Evolutionary conservation across 23 tunicate genomes (phyloP).

Genomic region (Phallusia fumigata): DNA sequence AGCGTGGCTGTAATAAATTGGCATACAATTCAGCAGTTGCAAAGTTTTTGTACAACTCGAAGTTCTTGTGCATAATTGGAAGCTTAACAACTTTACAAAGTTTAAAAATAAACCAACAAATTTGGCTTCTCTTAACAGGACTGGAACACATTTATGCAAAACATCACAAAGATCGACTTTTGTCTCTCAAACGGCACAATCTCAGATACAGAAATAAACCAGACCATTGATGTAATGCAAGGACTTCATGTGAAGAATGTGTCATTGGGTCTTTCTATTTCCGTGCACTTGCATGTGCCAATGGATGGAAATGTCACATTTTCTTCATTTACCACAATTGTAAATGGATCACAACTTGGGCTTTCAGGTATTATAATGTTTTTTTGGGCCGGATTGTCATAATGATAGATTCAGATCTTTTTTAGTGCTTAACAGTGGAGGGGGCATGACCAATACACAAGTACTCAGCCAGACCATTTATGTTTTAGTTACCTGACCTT

Average conservation of each 20-base stretch:
- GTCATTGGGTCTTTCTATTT: constrained; percentile 10
- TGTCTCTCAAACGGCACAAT: constrained; percentile 20
- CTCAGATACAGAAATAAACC: background rate
- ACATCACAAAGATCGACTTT: constrained; percentile 52
- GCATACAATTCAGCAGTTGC: too few species aligned
- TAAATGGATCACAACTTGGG: constrained; percentile 55
- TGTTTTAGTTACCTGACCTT: background rate
- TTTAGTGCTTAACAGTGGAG: too few species aligned
- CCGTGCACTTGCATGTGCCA: constrained; percentile 1
- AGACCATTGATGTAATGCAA: background rate
- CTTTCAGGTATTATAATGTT: constrained; percentile 42
- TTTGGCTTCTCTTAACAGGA: too few species aligned
- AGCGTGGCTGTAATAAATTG: too few species aligned
- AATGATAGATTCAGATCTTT: too few species aligned
- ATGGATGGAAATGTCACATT: constrained; percentile 1
- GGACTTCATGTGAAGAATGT: constrained; percentile 11
- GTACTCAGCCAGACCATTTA: too few species aligned
- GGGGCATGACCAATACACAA: too few species aligned
- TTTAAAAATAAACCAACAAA: too few species aligned
- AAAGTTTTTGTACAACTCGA: background rate
- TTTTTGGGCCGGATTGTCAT: too few species aligned
- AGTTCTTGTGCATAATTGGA: background rate
- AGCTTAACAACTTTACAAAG: background rate
- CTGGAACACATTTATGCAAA: constrained; percentile 62
- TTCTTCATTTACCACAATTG: constrained; percentile 14